A percentile compares a stretch with the other conserved stretches of the same genome.
phyloP scores from a whole-genome alignment of 2,113 vertebrate genomes.

The Urocitellus parryii region DNA sequence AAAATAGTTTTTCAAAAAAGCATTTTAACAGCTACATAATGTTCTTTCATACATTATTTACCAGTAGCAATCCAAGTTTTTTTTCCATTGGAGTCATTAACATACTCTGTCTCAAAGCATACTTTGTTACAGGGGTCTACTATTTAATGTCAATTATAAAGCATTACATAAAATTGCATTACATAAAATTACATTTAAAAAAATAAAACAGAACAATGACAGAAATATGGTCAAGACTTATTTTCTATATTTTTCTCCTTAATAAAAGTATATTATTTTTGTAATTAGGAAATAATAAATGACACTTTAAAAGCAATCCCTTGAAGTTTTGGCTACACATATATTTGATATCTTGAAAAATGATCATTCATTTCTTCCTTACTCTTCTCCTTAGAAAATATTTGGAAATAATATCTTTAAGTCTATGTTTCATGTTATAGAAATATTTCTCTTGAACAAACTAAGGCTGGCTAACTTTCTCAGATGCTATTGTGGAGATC shows the following conservation, averaged over 20 bases:
- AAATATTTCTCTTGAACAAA: conserved; percentile 6
- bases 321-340: background rate
- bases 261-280: background rate
- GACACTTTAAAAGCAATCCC: conserved; percentile 24
- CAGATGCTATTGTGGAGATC: background rate
- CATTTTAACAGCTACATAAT: conserved; percentile 36
- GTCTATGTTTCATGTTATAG: background rate
- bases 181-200: background rate
- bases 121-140: background rate
- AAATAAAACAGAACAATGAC: background rate
- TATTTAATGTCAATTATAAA: conserved; percentile 51
- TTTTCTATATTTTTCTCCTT: background rate
- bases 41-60: conserved; percentile 45
- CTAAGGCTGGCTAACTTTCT: background rate
- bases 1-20: conserved; percentile 48
- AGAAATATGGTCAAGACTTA: background rate
- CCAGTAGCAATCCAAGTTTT: background rate
- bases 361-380: background rate
- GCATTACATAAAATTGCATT: conserved; percentile 17
- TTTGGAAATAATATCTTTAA: conserved; percentile 26
- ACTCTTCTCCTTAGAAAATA: conserved; percentile 25
- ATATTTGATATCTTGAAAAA: conserved; percentile 40
- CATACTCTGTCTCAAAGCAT: conserved; percentile 41
- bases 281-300: conserved; percentile 3
- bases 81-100: conserved; percentile 18